phyloP scores from a whole-genome alignment of 2,888 invertebrate genomes.

The Gortyna flavago region DNA sequence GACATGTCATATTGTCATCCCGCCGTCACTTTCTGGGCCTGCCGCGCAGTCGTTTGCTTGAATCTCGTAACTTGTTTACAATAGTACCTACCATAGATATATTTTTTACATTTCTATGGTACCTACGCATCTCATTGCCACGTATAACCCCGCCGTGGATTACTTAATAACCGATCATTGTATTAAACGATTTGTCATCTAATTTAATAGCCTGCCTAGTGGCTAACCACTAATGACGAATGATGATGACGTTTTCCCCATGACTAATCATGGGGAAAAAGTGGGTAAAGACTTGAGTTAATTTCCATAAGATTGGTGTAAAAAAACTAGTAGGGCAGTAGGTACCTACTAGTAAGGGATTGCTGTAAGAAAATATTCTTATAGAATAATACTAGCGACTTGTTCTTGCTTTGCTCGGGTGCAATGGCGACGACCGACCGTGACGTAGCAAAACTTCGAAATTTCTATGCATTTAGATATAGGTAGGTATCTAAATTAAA shows the following conservation, averaged over 20 bases:
- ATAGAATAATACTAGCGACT: neutral
- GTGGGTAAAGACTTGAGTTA: neutral
- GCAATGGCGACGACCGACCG: too few species aligned
- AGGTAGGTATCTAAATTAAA: neutral
- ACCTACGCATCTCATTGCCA: neutral
- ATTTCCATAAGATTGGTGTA: slow-evolving; percentile 18
- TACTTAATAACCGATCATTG: slow-evolving; percentile 33
- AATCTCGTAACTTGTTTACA: neutral
- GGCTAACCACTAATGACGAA: too few species aligned
- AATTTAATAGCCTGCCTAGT: slow-evolving; percentile 1
- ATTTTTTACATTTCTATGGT: too few species aligned
- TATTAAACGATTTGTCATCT: slow-evolving; percentile 36
- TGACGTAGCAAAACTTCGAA: neutral
- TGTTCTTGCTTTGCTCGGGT: neutral
- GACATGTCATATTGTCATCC: too few species aligned
- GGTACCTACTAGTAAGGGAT: too few species aligned
- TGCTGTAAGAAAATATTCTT: neutral
- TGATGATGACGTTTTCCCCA: too few species aligned
- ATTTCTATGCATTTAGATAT: neutral
- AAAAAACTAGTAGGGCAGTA: neutral
- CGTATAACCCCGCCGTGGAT: slow-evolving; percentile 19
- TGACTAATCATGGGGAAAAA: slow-evolving; percentile 24
- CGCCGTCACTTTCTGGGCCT: too few species aligned
- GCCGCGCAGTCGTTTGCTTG: too few species aligned
- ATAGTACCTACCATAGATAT: too few species aligned